These are phyloP conservation scores for Zele albiditarsus DNA, from an alignment of 2,888 invertebrate genomes.

Conservation along the genomic window DNA sequence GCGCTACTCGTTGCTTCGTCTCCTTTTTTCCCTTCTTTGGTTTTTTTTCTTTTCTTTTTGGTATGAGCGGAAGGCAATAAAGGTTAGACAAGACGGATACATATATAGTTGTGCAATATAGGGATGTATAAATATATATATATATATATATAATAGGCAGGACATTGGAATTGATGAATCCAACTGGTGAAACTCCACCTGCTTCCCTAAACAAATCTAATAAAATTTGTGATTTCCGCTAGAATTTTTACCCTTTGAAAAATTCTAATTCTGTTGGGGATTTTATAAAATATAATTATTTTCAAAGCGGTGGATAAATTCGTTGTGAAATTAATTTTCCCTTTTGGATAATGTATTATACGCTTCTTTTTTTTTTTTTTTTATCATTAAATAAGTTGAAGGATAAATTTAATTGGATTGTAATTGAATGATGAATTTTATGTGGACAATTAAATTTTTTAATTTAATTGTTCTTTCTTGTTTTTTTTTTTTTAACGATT, in stretches of 20 bases:
- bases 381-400: neutral
- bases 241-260: slow-evolving; percentile 60
- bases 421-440: neutral
- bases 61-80: slow-evolving; percentile 12
- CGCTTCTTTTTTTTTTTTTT: neutral
- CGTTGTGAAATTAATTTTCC: neutral
- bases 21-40: neutral
- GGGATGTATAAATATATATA: neutral
- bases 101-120: neutral
- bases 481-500: neutral
- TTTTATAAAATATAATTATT: slow-evolving; percentile 18
- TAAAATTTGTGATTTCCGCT: slow-evolving; percentile 70
- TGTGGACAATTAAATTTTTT: neutral
- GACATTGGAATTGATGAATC: slow-evolving; percentile 16
- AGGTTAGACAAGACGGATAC: slow-evolving; percentile 26
- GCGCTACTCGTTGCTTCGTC: neutral
- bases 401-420: neutral
- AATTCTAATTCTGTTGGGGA: slow-evolving; percentile 16
- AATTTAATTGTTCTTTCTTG: neutral
- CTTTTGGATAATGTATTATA: neutral
- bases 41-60: neutral
- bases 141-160: slow-evolving; percentile 14
- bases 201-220: slow-evolving; percentile 70
- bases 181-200: slow-evolving; percentile 53
- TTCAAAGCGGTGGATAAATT: neutral